Percentiles rank a stretch among this genome's conserved stretches.
phyloP scores from a whole-genome alignment of 2,888 invertebrate genomes.

The Lepas anatifera region DNA sequence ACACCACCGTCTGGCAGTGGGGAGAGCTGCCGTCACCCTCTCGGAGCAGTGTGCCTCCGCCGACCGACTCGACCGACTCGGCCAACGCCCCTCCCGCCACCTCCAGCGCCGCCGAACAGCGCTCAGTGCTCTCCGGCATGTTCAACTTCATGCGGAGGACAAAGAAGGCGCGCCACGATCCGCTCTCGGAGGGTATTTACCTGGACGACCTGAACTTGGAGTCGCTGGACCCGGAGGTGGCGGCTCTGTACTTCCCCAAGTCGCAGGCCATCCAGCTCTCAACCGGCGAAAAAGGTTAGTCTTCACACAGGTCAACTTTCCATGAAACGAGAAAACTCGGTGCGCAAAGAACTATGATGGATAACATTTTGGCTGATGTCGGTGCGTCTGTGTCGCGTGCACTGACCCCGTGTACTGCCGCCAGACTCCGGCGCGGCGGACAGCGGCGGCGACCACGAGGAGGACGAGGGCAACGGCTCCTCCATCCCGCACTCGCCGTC shows the following conservation, averaged over 20 bases:
- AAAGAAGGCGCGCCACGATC: slow-evolving; percentile 37
- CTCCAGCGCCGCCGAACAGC: slow-evolving; percentile 33
- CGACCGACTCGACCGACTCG: neutral
- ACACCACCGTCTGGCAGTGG: slow-evolving; percentile 64
- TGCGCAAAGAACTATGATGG: no score
- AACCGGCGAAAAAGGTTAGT: neutral
- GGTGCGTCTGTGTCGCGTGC: no score
- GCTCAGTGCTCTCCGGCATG: slow-evolving; percentile 78
- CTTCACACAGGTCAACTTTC: no score
- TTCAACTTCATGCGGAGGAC: slow-evolving; percentile 82
- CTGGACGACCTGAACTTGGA: slow-evolving; percentile 81
- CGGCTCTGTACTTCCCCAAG: slow-evolving; percentile 63
- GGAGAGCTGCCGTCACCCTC: slow-evolving; percentile 62
- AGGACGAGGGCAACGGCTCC: slow-evolving; percentile 90
- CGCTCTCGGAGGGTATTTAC: slow-evolving; percentile 68
- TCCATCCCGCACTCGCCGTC: slow-evolving; percentile 81
- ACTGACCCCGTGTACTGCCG: neutral
- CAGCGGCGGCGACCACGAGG: slow-evolving; percentile 37
- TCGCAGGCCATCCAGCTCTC: neutral
- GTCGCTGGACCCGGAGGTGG: slow-evolving; percentile 81
- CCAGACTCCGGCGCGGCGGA: no score
- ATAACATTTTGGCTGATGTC: no score
- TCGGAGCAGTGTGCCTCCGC: slow-evolving; percentile 27
- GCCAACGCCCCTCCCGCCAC: neutral
- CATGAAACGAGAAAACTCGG: no score